Conservation (phyloP, 2,113 vertebrate species). For the Megaceryle maxima region DNA sequence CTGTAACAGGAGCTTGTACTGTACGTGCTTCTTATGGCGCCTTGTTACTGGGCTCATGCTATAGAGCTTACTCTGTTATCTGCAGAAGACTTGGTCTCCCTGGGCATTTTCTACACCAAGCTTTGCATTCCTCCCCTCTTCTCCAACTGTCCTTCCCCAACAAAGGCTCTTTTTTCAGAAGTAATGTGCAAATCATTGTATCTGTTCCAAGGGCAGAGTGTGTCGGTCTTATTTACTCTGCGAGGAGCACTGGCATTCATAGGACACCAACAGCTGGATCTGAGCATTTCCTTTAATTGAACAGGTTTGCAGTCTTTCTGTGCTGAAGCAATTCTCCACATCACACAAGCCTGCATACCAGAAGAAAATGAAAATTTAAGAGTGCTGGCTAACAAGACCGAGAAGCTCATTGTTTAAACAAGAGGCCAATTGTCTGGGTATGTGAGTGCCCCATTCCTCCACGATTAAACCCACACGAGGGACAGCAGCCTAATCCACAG, state of each 20-base stretch:
- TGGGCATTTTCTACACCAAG: not conserved
- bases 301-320: conserved; percentile 65
- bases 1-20: conserved; percentile 5
- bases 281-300: conserved; percentile 73
- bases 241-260: conserved; percentile 50
- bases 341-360: conserved; percentile 65
- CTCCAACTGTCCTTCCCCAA: not conserved
- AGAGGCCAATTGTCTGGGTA: conserved; percentile 74
- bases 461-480: conserved; percentile 66
- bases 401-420: conserved; percentile 69
- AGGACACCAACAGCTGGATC: conserved; percentile 70
- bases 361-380: conserved; percentile 66
- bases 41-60: not conserved
- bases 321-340: conserved; percentile 64
- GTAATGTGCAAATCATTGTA: not conserved
- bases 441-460: conserved; percentile 64
- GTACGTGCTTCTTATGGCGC: not conserved
- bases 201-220: conserved; percentile 49
- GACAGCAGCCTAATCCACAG: conserved; percentile 67
- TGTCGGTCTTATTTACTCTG: conserved; percentile 19
- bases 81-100: not conserved
- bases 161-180: conserved; percentile 53
- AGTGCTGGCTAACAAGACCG: conserved; percentile 70
- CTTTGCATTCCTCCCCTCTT: conserved; percentile 41
- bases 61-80: conserved; percentile 3